phyloP scores from a whole-genome alignment of 2,888 invertebrate species.

The Pilophorus perplexus region DNA sequence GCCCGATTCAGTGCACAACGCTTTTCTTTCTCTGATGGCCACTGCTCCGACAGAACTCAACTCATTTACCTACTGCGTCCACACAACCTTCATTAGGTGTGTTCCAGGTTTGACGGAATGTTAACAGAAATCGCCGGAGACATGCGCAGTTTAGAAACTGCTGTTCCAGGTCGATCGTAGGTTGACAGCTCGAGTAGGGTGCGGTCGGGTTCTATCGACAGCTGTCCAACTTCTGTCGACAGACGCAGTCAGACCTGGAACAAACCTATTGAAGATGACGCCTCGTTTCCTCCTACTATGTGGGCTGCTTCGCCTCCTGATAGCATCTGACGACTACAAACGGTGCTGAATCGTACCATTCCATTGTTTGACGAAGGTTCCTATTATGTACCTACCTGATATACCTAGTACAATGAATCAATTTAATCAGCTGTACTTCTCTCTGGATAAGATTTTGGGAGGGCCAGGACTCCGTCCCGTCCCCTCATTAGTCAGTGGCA shows the following conservation, averaged over 20 bases:
- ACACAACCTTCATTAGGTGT: background rate
- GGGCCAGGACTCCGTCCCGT: too few relatives aligned
- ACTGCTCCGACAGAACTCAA: slow-evolving; percentile 22
- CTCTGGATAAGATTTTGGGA: background rate
- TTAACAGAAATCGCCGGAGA: too few relatives aligned
- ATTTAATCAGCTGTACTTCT: background rate
- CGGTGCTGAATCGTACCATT: background rate
- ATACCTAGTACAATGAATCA: too few relatives aligned
- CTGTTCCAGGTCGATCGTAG: too few relatives aligned
- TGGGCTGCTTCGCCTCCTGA: background rate
- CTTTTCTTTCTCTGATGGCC: slow-evolving; percentile 24
- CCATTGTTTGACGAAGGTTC: slow-evolving; percentile 7
- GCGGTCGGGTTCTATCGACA: too few relatives aligned
- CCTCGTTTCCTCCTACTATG: background rate
- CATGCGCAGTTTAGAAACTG: too few relatives aligned
- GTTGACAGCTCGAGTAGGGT: too few relatives aligned
- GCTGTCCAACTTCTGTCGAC: too few relatives aligned
- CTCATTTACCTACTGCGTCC: slow-evolving; percentile 8
- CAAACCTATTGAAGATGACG: slow-evolving; percentile 23
- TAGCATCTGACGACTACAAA: background rate
- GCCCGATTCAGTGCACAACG: slow-evolving; percentile 9
- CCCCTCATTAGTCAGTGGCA: too few relatives aligned
- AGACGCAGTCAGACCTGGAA: too few relatives aligned
- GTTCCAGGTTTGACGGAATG: too few relatives aligned
- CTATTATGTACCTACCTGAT: slow-evolving; percentile 6